A percentile compares a stretch with the other conserved stretches of the same genome.
Evolutionary conservation across 2,888 invertebrate species (phyloP).

Genomic region (Deilephila porcellus): DNA sequence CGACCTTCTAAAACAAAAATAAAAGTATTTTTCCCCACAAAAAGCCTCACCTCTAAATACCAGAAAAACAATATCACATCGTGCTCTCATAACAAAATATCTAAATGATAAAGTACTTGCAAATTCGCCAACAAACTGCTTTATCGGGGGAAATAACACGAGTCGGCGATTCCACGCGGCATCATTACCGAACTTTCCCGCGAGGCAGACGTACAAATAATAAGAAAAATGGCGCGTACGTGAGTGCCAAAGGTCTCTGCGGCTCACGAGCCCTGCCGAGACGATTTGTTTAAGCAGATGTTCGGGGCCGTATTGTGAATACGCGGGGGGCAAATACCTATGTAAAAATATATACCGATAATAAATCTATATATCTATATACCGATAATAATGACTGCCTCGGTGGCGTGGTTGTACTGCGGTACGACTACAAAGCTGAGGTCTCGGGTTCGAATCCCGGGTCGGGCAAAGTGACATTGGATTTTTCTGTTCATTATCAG

Average conservation of each 20-base stretch:
- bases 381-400: too few species aligned
- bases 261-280: conserved; percentile 27
- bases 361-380: too few species aligned
- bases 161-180: conserved; percentile 26
- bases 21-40: background rate
- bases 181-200: conserved; percentile 29
- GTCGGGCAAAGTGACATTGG: too few species aligned
- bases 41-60: background rate
- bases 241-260: conserved; percentile 31
- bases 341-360: too few species aligned
- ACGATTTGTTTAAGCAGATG: conserved; percentile 32
- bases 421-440: too few species aligned
- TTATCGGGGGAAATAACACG: conserved; percentile 15
- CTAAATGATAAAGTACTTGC: background rate
- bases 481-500: too few species aligned
- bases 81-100: background rate
- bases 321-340: too few species aligned
- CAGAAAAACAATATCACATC: background rate
- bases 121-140: conserved; percentile 24
- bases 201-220: conserved; percentile 26
- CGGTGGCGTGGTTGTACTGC: too few species aligned
- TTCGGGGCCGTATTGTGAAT: conserved; percentile 14
- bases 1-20: background rate
- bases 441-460: too few species aligned
- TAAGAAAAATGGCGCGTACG: conserved; percentile 22